A percentile compares a stretch with the other conserved stretches of the same genome.
phyloP scores from a whole-genome alignment of 2,113 vertebrate genomes.

The Zapus hudsonius region DNA sequence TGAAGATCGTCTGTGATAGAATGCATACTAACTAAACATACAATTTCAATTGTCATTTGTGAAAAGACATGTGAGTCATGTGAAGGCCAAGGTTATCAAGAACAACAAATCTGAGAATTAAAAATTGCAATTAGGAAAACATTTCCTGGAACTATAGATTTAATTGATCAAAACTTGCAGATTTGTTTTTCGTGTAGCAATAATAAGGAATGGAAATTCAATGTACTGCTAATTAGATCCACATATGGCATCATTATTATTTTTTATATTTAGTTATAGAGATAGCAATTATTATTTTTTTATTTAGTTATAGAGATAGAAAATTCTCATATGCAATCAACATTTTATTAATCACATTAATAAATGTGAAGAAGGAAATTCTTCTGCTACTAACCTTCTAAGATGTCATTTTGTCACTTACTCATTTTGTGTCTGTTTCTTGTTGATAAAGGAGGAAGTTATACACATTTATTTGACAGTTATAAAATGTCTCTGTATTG shows the following conservation, averaged over 20 bases:
- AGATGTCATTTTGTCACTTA: background rate
- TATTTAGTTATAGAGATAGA: background rate
- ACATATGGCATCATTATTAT: background rate
- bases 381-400: background rate
- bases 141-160: background rate
- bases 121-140: background rate
- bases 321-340: constrained; percentile 25
- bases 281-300: background rate
- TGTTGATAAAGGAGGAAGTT: background rate
- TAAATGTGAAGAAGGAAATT: constrained; percentile 39
- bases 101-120: background rate
- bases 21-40: background rate
- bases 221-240: background rate
- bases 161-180: background rate
- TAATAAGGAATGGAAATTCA: constrained; percentile 37
- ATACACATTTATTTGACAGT: background rate
- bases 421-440: background rate
- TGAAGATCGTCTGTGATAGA: background rate
- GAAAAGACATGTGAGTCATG: background rate
- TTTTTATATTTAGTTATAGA: background rate
- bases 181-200: constrained; percentile 27
- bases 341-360: background rate
- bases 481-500: background rate
- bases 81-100: background rate
- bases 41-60: background rate